Evolutionary conservation across 1,140 invertebrate species (phyloP).

Genomic region (Callitettix versicolor): DNA sequence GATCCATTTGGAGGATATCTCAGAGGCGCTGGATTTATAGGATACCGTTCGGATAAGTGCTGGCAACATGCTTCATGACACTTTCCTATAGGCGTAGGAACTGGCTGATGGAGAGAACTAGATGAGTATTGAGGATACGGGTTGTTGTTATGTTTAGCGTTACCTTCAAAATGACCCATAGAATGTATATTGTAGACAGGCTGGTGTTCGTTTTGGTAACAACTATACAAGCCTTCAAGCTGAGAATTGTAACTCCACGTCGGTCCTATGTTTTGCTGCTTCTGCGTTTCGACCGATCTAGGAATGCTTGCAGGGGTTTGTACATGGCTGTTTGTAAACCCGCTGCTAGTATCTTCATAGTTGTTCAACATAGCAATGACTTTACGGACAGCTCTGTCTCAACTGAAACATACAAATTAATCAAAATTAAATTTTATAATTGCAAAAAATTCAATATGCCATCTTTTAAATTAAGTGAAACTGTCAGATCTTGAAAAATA

Average conservation of each 20-base stretch:
- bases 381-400: background rate
- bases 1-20: background rate
- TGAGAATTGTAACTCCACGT: conserved; percentile 6
- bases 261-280: conserved; percentile 4
- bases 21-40: conserved; percentile 3
- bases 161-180: conserved; percentile 2
- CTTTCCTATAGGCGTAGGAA: conserved; percentile 1
- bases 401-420: conserved; percentile 3
- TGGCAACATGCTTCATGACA: conserved; percentile 8
- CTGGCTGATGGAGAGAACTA: background rate
- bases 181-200: background rate
- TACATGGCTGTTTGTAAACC: conserved; percentile 9
- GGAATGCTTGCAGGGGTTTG: background rate
- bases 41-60: conserved; percentile 4
- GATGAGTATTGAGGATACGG: conserved; percentile 5
- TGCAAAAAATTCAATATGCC: too few relatives aligned
- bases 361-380: conserved; percentile 6
- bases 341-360: conserved; percentile 1
- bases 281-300: background rate
- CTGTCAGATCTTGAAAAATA: too few relatives aligned
- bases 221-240: conserved; percentile 4
- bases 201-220: background rate
- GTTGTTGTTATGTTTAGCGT: conserved; percentile 1
- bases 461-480: too few relatives aligned
- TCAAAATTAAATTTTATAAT: too few relatives aligned